phyloP scores from a whole-genome alignment of 2,113 vertebrate genomes.

The Motacilla tschutschensis region DNA sequence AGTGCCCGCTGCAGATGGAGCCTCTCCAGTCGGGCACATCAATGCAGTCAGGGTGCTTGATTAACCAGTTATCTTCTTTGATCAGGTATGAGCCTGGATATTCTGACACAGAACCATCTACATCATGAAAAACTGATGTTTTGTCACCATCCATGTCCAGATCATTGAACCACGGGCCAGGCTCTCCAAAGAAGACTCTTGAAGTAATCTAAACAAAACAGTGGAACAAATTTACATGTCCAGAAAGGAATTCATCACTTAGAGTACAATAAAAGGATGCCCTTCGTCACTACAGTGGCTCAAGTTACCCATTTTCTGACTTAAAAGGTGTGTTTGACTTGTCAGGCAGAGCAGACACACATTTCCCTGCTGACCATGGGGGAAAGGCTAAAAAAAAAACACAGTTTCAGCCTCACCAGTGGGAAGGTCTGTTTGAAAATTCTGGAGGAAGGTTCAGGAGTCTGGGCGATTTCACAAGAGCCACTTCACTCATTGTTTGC shows the following conservation, averaged over 20 bases:
- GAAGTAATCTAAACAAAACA: conserved; percentile 84
- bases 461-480: accelerated
- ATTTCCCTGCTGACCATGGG: background rate
- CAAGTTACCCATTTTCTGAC: background rate
- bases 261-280: background rate
- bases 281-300: background rate
- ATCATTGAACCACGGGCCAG: conserved; percentile 92
- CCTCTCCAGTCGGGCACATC: conserved; percentile 93
- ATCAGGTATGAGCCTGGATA: conserved; percentile 93
- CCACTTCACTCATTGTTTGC: background rate
- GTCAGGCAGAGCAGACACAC: background rate
- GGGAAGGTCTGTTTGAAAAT: background rate
- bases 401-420: background rate
- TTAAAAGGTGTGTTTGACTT: background rate
- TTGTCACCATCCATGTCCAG: conserved; percentile 97
- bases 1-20: conserved; percentile 90
- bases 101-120: conserved; percentile 91
- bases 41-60: conserved; percentile 92
- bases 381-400: background rate
- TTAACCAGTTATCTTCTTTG: conserved; percentile 94
- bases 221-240: background rate
- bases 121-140: conserved; percentile 92
- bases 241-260: background rate
- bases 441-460: conserved; percentile 18
- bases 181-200: conserved; percentile 94